phyloP scores from a whole-genome alignment of 2,797 vertebrate genomes.

The Coendou prehensilis region DNA sequence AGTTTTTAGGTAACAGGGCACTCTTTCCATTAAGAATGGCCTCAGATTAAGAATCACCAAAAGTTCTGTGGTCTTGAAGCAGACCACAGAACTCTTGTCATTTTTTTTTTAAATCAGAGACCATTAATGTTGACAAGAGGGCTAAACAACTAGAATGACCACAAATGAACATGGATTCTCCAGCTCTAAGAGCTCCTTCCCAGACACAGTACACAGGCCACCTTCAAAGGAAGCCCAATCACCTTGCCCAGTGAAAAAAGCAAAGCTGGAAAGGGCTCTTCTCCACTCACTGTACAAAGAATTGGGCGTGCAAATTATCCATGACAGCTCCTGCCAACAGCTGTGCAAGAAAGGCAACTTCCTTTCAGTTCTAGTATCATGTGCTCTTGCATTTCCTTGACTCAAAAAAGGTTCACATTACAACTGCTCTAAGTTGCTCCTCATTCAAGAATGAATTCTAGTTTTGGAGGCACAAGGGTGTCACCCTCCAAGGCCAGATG shows the following conservation, averaged over 20 bases:
- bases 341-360: slow-evolving; percentile 52
- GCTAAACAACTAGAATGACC: background rate
- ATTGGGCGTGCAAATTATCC: slow-evolving; percentile 60
- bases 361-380: background rate
- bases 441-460: slow-evolving; percentile 71
- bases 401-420: background rate
- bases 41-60: background rate
- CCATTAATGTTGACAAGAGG: background rate
- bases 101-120: background rate
- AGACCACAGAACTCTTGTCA: background rate
- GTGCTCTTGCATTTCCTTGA: slow-evolving; percentile 54
- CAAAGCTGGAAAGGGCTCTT: background rate
- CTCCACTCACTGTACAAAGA: background rate
- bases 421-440: slow-evolving; percentile 67
- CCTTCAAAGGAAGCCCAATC: background rate
- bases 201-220: background rate
- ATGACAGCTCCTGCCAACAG: slow-evolving; percentile 52
- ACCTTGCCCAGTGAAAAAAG: background rate
- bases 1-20: slow-evolving; percentile 27
- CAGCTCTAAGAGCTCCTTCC: background rate
- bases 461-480: slow-evolving; percentile 63
- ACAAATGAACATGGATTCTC: background rate
- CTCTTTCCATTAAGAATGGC: slow-evolving; percentile 4
- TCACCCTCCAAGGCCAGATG: slow-evolving; percentile 49
- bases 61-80: background rate